Conservation (phyloP, 2,113 vertebrate genomes). For the Corvus cornix region DNA sequence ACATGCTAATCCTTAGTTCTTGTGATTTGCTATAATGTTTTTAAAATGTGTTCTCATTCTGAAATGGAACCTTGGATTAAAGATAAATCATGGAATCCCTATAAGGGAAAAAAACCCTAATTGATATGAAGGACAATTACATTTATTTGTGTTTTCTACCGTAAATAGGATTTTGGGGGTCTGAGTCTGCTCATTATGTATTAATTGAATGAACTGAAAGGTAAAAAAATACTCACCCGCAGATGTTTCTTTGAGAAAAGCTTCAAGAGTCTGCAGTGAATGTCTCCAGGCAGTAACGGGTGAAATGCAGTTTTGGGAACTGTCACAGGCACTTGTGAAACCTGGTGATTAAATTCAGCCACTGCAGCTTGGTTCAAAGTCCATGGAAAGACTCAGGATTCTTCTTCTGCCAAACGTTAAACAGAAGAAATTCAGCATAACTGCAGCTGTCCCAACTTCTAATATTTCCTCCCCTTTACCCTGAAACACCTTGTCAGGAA, state of each 20-base stretch:
- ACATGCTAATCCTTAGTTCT: background rate
- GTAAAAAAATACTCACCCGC: background rate
- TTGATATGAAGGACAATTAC: background rate
- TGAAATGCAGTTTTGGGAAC: background rate
- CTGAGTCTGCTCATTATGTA: background rate
- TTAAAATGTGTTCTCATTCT: background rate
- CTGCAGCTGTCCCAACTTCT: background rate
- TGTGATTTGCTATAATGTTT: background rate
- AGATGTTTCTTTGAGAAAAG: background rate
- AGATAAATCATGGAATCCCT: background rate
- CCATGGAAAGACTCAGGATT: background rate
- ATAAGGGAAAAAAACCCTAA: background rate
- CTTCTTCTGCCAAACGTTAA: background rate
- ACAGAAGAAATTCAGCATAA: background rate
- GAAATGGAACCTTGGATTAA: background rate
- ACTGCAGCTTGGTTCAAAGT: background rate
- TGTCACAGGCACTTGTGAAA: background rate
- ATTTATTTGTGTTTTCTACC: background rate
- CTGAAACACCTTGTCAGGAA: background rate
- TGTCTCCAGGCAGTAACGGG: background rate
- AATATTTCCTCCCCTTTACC: background rate
- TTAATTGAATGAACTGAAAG: background rate
- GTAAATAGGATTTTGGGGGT: background rate
- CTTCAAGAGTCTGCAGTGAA: background rate
- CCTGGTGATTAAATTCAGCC: background rate